Evolutionary conservation across 2,888 invertebrate genomes (phyloP).

Genomic region (Caenorhabditis sp.): DNA sequence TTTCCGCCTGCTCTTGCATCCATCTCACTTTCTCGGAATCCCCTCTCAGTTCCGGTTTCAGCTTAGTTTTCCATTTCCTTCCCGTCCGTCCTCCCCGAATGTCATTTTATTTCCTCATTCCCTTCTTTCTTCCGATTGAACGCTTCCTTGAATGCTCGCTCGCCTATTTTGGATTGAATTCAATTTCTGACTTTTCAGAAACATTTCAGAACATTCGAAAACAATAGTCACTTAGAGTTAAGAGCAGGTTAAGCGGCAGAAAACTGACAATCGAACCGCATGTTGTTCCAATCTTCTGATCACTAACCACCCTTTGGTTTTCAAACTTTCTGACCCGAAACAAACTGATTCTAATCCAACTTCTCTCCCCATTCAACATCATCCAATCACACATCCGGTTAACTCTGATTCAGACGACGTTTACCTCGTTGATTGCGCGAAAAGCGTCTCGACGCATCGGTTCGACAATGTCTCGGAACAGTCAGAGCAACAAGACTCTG

Average conservation of each 20-base stretch:
- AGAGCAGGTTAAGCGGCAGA: neutral
- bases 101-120: constrained; percentile 19
- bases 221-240: neutral
- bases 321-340: neutral
- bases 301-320: constrained; percentile 11
- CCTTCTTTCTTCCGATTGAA: constrained; percentile 34
- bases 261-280: constrained; percentile 6
- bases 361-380: neutral
- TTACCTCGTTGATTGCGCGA: constrained; percentile 78
- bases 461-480: constrained; percentile 60
- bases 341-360: constrained; percentile 5
- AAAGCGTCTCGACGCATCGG: constrained; percentile 77
- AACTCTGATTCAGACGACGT: constrained; percentile 75
- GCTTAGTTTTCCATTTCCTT: constrained; percentile 44
- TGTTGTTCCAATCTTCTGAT: neutral
- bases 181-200: neutral
- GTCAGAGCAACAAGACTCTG: constrained; percentile 48
- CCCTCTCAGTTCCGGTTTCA: constrained; percentile 53
- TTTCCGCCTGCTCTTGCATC: constrained; percentile 21
- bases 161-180: constrained; percentile 2
- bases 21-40: constrained; percentile 33
- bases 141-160: constrained; percentile 47
- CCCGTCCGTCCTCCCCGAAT: constrained; percentile 30
- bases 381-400: neutral
- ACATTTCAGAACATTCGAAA: constrained; percentile 10